These are phyloP conservation scores for Elanoides forficatus DNA, from an alignment of 2,113 vertebrate species.

Conservation along the genomic window DNA sequence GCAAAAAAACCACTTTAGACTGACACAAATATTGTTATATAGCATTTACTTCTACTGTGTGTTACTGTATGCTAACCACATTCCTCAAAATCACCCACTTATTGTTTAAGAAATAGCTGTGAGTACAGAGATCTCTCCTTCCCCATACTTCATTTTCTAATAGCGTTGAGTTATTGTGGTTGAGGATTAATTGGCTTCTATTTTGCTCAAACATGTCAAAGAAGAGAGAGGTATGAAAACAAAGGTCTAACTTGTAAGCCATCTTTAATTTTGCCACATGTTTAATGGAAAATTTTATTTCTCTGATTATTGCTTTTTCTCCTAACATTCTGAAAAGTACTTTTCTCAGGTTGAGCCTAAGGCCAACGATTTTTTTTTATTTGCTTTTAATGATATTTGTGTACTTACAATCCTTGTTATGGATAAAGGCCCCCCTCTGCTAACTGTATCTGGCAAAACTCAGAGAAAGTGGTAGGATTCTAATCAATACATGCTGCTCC, in stretches of 20 bases:
- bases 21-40: neutral
- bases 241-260: neutral
- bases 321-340: neutral
- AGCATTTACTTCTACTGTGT: neutral
- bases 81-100: neutral
- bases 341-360: neutral
- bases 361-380: neutral
- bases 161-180: neutral
- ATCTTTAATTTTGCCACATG: neutral
- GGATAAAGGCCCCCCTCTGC: neutral
- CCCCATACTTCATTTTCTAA: neutral
- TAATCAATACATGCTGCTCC: neutral
- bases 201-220: neutral
- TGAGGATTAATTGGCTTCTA: neutral
- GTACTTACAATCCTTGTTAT: neutral
- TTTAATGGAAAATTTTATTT: neutral
- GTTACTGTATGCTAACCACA: neutral
- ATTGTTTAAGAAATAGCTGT: neutral
- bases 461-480: neutral
- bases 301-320: neutral
- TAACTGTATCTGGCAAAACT: neutral
- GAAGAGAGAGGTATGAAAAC: neutral
- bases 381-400: neutral
- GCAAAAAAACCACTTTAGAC: neutral
- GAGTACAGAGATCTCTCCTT: neutral